Conservation (phyloP, 2,113 vertebrate genomes). For the Sapayoa aenigma region DNA sequence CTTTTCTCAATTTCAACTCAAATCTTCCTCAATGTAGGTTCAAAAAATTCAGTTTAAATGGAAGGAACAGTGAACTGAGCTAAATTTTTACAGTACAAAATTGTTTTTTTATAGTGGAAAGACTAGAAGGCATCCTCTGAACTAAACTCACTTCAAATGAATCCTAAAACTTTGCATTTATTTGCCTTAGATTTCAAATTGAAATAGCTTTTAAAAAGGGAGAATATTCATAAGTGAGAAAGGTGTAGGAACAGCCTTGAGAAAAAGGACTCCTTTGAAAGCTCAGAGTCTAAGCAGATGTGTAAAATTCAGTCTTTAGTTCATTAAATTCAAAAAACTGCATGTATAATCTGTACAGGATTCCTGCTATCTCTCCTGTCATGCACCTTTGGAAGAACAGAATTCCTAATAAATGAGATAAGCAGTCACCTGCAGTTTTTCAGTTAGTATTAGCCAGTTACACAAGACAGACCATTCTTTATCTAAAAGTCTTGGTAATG, state of each 20-base stretch:
- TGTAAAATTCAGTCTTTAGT: not conserved
- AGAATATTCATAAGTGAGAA: not conserved
- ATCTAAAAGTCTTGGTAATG: not conserved
- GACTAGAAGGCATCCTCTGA: not conserved
- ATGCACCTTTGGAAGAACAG: not conserved
- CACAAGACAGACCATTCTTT: not conserved
- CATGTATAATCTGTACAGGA: not conserved
- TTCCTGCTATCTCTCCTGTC: not conserved
- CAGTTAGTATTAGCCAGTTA: not conserved
- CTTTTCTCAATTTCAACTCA: not conserved
- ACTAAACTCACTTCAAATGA: not conserved
- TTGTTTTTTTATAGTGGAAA: not conserved
- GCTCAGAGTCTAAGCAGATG: not conserved
- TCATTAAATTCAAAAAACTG: not conserved
- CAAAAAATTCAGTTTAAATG: conserved; percentile 36
- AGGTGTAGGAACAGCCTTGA: not conserved
- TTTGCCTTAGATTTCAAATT: not conserved
- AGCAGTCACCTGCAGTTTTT: not conserved
- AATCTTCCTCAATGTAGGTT: not conserved
- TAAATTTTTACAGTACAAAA: not conserved
- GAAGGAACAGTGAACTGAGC: not conserved
- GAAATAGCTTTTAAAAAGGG: not conserved
- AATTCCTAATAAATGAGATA: not conserved
- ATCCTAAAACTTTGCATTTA: not conserved
- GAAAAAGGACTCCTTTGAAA: not conserved